Conservation (phyloP, 37 sponge, comb jelly and placozoan species). For the Eunapius fragilis region DNA sequence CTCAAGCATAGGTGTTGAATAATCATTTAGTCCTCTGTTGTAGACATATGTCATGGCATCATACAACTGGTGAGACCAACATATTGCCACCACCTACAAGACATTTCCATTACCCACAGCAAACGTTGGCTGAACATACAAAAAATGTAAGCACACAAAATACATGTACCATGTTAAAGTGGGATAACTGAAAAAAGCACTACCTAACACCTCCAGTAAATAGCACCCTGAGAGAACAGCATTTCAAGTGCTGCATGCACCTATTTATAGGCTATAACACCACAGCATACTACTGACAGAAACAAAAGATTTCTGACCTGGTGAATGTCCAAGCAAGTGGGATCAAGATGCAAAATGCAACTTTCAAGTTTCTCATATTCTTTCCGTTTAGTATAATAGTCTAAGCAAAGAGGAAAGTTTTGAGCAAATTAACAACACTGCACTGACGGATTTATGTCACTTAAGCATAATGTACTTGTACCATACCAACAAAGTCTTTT, state of each 20-base stretch:
- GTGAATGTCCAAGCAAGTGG: slow-evolving; percentile 66
- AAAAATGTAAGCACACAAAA: neutral
- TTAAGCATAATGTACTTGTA: neutral
- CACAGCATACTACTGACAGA: too few species aligned
- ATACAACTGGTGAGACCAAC: slow-evolving; percentile 77
- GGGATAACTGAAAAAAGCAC: too few species aligned
- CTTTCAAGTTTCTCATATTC: slow-evolving; percentile 45
- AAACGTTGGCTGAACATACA: too few species aligned
- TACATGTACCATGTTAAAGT: neutral
- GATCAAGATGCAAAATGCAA: slow-evolving; percentile 60
- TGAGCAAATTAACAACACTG: neutral
- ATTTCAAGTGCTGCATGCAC: too few species aligned
- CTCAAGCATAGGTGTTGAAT: slow-evolving; percentile 80
- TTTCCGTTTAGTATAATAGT: slow-evolving; percentile 26
- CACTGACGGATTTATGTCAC: neutral
- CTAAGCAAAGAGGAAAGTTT: slow-evolving; percentile 4
- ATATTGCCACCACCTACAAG: slow-evolving; percentile 69
- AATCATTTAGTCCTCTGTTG: slow-evolving; percentile 82
- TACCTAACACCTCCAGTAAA: too few species aligned
- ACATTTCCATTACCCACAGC: too few species aligned
- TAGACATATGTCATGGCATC: slow-evolving; percentile 87
- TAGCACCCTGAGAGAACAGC: too few species aligned
- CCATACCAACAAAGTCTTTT: slow-evolving; percentile 75
- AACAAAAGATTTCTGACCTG: slow-evolving; percentile 30
- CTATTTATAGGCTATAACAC: too few species aligned